These are phyloP conservation scores for Rhynchopsitta pachyrhyncha DNA, from an alignment of 2,113 vertebrate genomes.

Conservation along the genomic window DNA sequence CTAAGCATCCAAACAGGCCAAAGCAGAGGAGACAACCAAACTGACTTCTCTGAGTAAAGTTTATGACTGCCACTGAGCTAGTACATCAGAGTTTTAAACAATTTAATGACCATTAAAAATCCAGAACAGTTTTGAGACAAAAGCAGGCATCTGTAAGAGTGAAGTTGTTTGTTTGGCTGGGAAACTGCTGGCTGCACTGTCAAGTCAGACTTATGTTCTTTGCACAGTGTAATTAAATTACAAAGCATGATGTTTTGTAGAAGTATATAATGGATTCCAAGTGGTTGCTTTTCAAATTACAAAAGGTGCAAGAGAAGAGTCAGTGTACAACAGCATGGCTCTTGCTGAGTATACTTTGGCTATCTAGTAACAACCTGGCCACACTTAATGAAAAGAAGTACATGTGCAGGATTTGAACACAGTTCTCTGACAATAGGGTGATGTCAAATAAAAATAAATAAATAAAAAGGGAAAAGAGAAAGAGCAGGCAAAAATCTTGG, in stretches of 20 bases:
- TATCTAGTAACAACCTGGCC: background rate
- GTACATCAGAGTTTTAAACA: background rate
- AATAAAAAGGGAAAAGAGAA: background rate
- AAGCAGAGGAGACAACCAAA: background rate
- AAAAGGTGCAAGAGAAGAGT: background rate
- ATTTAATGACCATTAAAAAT: background rate
- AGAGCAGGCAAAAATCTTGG: background rate
- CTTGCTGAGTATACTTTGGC: background rate
- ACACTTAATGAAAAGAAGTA: background rate
- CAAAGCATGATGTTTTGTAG: background rate
- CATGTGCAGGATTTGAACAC: background rate
- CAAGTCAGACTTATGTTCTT: background rate
- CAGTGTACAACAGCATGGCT: background rate
- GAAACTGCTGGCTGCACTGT: background rate
- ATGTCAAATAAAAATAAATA: background rate
- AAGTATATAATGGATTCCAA: background rate
- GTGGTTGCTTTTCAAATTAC: background rate
- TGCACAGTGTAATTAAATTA: background rate
- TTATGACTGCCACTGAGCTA: background rate
- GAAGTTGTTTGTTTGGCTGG: background rate
- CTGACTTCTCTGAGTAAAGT: background rate
- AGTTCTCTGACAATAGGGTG: constrained; percentile 45
- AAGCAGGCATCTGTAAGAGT: background rate
- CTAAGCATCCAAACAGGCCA: background rate
- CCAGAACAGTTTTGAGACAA: background rate